Percentiles rank a stretch among this genome's conserved stretches.
phyloP scores from a whole-genome alignment of 1,140 invertebrate species.

The Octopus bimaculoides region DNA sequence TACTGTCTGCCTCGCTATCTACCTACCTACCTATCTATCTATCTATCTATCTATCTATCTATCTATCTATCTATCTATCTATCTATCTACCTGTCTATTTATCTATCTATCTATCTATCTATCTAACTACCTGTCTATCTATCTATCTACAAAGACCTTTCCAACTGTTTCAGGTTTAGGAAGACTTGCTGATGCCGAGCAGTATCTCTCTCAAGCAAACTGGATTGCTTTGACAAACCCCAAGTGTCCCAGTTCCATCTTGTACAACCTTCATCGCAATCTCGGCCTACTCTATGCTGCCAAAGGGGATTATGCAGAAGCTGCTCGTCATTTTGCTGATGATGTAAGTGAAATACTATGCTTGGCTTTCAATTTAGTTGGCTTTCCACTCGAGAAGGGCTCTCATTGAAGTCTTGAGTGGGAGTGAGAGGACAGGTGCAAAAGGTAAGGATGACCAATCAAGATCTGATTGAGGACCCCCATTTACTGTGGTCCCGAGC shows the following conservation, averaged over 20 bases:
- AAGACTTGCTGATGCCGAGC: constrained; percentile 53
- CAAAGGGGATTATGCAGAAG: constrained; percentile 55
- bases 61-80: no score
- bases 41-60: no score
- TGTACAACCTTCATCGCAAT: constrained; percentile 56
- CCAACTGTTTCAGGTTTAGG: constrained; percentile 44
- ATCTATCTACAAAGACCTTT: no score
- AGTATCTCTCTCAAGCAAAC: constrained; percentile 56
- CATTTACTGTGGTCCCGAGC: no score
- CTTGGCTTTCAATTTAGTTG: not conserved
- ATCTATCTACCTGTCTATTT: no score
- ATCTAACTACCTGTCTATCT: rapidly evolving
- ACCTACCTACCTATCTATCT: no score
- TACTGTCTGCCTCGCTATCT: no score
- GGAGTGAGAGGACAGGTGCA: not conserved
- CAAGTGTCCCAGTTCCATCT: constrained; percentile 54
- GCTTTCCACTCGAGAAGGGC: not conserved
- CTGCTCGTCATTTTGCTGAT: constrained; percentile 52
- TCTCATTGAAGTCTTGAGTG: not conserved
- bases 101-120: no score
- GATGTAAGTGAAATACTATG: constrained; percentile 45
- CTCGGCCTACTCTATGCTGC: constrained; percentile 55
- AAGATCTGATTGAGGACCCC: no score
- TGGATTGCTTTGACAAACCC: constrained; percentile 58
- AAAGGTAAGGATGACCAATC: no score